Evolutionary conservation across 2,888 invertebrate species (phyloP).

Genomic region (Drosophila macrospina): DNA sequence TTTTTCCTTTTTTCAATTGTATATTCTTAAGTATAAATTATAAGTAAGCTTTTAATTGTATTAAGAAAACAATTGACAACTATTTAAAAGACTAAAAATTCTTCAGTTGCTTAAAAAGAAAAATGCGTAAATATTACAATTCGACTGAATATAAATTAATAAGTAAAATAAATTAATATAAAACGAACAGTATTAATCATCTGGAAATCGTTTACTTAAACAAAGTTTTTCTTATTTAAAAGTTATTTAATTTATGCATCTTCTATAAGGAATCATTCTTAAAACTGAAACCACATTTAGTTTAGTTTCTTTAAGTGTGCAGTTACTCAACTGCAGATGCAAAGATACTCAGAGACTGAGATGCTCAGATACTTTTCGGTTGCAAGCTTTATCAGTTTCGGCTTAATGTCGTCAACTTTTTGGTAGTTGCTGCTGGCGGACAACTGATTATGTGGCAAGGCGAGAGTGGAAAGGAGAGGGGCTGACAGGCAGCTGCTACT

Average conservation of each 20-base stretch:
- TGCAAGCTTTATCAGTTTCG: conserved; percentile 63
- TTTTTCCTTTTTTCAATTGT: too few species aligned
- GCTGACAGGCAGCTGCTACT: conserved; percentile 16
- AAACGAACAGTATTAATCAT: too few species aligned
- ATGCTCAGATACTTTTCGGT: conserved; percentile 52
- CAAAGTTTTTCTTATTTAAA: neutral
- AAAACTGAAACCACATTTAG: neutral
- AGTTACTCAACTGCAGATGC: conserved; percentile 30
- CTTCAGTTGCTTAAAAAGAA: too few species aligned
- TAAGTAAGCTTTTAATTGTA: too few species aligned
- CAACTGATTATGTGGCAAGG: conserved; percentile 43
- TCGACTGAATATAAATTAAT: too few species aligned
- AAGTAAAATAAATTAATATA: too few species aligned
- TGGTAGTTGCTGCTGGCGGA: conserved; percentile 20
- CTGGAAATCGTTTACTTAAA: too few species aligned
- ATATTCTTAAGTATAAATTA: too few species aligned
- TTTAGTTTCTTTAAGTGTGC: conserved; percentile 12
- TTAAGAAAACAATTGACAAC: too few species aligned
- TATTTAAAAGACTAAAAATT: too few species aligned
- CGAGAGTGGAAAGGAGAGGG: neutral
- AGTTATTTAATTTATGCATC: neutral
- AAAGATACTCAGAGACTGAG: conserved; percentile 31
- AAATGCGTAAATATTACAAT: too few species aligned
- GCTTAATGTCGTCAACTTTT: conserved; percentile 76
- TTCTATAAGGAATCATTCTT: neutral